Evolutionary conservation across 2,797 vertebrate genomes (phyloP).

Genomic region (Premnoplex brunnescens): DNA sequence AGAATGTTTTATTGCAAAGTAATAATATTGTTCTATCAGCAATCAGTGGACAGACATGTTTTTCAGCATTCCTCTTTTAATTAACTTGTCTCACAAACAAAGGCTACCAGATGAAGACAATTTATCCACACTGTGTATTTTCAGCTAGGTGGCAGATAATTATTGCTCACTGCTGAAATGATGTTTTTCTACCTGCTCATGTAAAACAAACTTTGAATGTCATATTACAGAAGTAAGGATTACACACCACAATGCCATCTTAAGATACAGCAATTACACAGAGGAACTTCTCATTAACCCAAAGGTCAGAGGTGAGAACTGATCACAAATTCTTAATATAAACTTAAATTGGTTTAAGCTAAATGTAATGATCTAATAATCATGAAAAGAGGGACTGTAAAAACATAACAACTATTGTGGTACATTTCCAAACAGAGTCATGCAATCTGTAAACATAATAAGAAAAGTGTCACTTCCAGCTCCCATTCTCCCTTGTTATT

Average conservation of each 20-base stretch:
- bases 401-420: conserved; percentile 33
- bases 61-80: conserved; percentile 75
- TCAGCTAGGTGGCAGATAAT: conserved; percentile 72
- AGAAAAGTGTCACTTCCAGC: not conserved
- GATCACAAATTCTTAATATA: conserved; percentile 55
- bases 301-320: conserved; percentile 68
- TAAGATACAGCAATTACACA: conserved; percentile 68
- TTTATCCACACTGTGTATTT: conserved; percentile 71
- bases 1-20: conserved; percentile 60
- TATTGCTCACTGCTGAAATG: conserved; percentile 73
- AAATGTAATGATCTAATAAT: conserved; percentile 63
- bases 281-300: conserved; percentile 74
- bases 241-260: conserved; percentile 49
- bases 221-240: conserved; percentile 71
- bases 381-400: conserved; percentile 34
- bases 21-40: conserved; percentile 65
- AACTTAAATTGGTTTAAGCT: conserved; percentile 60
- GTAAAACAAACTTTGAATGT: conserved; percentile 79
- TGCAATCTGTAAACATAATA: not conserved
- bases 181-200: conserved; percentile 69
- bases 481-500: not conserved
- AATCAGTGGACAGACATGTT: conserved; percentile 64
- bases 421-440: conserved; percentile 23
- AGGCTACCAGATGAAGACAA: conserved; percentile 70
- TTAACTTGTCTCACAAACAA: conserved; percentile 74